Evolutionary conservation across 2,888 invertebrate genomes (phyloP).

Genomic region (Coenonympha arcania): DNA sequence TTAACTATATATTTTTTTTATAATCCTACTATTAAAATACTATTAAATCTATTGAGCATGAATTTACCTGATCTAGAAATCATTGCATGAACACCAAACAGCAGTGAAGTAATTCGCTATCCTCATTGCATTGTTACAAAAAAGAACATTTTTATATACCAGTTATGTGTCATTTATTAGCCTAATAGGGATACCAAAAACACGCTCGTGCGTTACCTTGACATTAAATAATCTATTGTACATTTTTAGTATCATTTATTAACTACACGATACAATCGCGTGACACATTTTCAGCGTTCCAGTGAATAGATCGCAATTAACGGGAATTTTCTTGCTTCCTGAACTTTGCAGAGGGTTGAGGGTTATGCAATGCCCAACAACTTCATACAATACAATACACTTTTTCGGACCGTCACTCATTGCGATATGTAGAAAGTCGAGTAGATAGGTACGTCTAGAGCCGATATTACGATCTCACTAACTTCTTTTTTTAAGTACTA

Average conservation of each 20-base stretch:
- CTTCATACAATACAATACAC: too few relatives aligned
- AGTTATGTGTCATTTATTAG: not conserved
- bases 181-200: slow-evolving; percentile 11
- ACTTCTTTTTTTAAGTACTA: too few relatives aligned
- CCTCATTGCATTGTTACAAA: not conserved
- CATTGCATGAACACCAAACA: not conserved
- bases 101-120: not conserved
- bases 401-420: too few relatives aligned
- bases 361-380: too few relatives aligned
- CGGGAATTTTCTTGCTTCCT: too few relatives aligned
- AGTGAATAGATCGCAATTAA: slow-evolving; percentile 17
- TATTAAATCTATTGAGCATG: not conserved
- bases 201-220: slow-evolving; percentile 18
- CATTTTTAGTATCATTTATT: slow-evolving; percentile 22
- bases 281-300: slow-evolving; percentile 11
- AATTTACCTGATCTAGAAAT: not conserved
- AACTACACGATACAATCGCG: slow-evolving; percentile 22
- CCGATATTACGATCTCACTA: too few relatives aligned
- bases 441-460: too few relatives aligned
- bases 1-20: too few relatives aligned
- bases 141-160: not conserved
- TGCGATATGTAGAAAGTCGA: too few relatives aligned
- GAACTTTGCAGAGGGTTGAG: too few relatives aligned
- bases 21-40: too few relatives aligned
- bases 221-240: slow-evolving; percentile 21